Base-by-base conservation (phyloP, 1,140 invertebrate genomes). In the Polyergus mexicanus region DNA sequence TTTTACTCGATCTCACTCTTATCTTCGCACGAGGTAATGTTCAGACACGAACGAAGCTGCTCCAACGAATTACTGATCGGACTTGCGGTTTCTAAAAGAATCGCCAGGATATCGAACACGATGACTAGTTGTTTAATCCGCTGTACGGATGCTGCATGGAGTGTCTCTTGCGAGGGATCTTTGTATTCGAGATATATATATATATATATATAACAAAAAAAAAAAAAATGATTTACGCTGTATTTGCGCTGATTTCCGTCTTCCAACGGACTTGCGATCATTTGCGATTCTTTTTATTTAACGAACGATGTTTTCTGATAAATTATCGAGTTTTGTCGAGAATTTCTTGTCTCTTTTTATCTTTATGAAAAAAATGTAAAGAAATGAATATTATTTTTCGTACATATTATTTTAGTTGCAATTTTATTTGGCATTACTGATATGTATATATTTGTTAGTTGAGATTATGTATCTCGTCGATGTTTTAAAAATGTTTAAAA, bases 101-200 rank as follows among this genome's bases (percentile, higher is more conserved):
- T 84, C 35, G 28, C 25, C 32, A 51, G 28, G 5, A 80, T 78
- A 66, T 85, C 25, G 81, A 28, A 32, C 16, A 38, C 6, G 72
- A 65, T 72, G 51, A 69, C n/a, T 76, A 56, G 72, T 62, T 65
- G 76, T 74, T 87, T 86, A 89, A 88, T 88, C 86, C 77, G 88
- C 13, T 51, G 47, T 16, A 47, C 87, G 86, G 86, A 88, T 87
- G 88, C 63, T 71, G 85, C 84, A 74, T 77, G 74, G 63, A 87
- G 60, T 71, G 75, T 84, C 47, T 28, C 63, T 68, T 62, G 32
- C 32, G n/a, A 28, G 41, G 62, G 62, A 32, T 85, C 41, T 83
- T 47, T 19, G 11, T 60, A 44, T 58, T 11, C 13, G 41, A 8
- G 62, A 19, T 6, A n/a, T n/a, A n/a, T n/a, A n/a, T n/a, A n/a